Evolutionary conservation across 2,888 invertebrate species (phyloP).

Genomic region (Achlya flavicornis): DNA sequence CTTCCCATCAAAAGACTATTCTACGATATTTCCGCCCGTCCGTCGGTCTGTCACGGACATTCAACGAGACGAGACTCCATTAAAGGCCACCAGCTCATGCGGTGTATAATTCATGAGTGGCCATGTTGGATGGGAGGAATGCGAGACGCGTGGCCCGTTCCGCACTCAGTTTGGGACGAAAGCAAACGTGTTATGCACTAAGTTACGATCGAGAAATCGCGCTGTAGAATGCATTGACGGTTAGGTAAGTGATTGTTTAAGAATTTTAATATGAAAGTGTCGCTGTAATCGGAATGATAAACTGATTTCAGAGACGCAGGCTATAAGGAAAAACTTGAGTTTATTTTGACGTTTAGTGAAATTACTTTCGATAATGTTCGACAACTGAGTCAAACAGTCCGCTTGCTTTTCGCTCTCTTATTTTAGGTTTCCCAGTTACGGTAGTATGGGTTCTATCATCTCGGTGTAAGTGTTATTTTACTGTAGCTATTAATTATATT

Average conservation of each 20-base stretch:
- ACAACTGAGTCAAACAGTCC: too few species aligned
- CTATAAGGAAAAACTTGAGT: too few species aligned
- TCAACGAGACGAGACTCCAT: constrained; percentile 20
- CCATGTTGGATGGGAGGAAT: constrained; percentile 26
- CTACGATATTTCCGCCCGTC: constrained; percentile 39
- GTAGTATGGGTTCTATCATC: too few species aligned
- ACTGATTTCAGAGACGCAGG: too few species aligned
- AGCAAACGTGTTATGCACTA: neutral
- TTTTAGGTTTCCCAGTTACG: too few species aligned
- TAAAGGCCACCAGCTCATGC: constrained; percentile 23
- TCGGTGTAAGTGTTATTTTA: too few species aligned
- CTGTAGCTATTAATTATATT: too few species aligned
- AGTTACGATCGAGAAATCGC: neutral
- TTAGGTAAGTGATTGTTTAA: neutral
- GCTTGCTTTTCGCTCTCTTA: too few species aligned
- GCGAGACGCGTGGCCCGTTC: constrained; percentile 18
- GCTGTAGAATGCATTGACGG: neutral
- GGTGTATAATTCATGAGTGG: constrained; percentile 41
- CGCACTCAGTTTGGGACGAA: constrained; percentile 5
- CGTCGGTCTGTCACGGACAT: constrained; percentile 39
- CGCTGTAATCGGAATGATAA: neutral
- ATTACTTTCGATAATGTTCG: too few species aligned
- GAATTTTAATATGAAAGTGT: neutral
- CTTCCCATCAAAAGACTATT: constrained; percentile 16
- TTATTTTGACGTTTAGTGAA: too few species aligned